Evolutionary conservation across 2,888 invertebrate genomes (phyloP).

Genomic region (Tethea ocularis): DNA sequence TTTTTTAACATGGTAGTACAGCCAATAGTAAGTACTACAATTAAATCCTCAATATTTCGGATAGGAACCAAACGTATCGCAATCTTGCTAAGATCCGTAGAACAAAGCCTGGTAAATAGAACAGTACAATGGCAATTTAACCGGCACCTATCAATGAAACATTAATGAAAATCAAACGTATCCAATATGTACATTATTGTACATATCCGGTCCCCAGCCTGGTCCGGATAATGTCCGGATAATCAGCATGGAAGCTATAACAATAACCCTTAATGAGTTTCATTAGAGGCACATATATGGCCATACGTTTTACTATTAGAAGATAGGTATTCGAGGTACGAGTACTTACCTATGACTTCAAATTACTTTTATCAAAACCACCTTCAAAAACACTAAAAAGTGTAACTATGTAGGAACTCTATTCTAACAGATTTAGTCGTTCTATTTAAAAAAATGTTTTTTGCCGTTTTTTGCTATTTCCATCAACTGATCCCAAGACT

Average conservation of each 20-base stretch:
- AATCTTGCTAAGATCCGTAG: background rate
- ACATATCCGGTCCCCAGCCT: conserved; percentile 24
- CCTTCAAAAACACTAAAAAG: too few species aligned
- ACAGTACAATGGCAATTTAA: conserved; percentile 14
- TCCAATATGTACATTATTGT: conserved; percentile 17
- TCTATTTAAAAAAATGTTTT: too few species aligned
- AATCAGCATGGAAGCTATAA: conserved; percentile 45
- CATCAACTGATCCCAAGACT: too few species aligned
- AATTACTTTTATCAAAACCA: too few species aligned
- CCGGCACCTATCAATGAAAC: conserved; percentile 17
- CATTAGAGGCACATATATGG: conserved; percentile 40
- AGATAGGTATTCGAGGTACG: too few species aligned
- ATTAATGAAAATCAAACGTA: conserved; percentile 28
- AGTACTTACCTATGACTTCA: background rate
- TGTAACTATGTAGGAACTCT: too few species aligned
- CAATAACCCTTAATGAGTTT: conserved; percentile 52
- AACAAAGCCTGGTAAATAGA: background rate
- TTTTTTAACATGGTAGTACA: too few species aligned
- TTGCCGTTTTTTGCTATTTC: too few species aligned
- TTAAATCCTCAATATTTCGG: too few species aligned
- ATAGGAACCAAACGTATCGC: background rate
- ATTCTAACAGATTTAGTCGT: too few species aligned
- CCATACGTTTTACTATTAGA: conserved; percentile 11
- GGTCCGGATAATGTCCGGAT: conserved; percentile 37
- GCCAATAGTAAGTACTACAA: too few species aligned